phyloP scores from a whole-genome alignment of 2,113 vertebrate genomes.

The Leptosomus discolor region DNA sequence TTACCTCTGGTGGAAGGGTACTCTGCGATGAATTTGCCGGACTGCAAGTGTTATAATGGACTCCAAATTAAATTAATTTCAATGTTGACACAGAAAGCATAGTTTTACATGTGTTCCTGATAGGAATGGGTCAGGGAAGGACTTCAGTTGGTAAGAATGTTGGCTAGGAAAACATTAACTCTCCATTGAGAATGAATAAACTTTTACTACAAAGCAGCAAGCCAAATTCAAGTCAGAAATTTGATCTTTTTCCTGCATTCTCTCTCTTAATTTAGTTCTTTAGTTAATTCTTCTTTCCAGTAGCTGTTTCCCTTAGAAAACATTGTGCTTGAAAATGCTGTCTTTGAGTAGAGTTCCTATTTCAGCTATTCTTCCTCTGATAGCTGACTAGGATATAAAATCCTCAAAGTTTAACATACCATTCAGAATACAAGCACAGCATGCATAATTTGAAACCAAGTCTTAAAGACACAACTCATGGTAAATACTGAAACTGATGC shows the following conservation, averaged over 20 bases:
- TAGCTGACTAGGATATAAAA: not conserved
- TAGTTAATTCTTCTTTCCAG: constrained; percentile 17
- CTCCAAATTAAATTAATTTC: not conserved
- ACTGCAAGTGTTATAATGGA: not conserved
- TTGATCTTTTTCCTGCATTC: not conserved
- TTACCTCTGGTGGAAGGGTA: not conserved
- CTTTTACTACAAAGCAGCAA: not conserved
- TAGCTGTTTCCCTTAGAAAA: constrained; percentile 32
- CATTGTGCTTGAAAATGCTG: not conserved
- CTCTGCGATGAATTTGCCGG: not conserved
- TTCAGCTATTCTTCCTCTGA: constrained; percentile 24
- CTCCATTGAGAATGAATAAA: not conserved
- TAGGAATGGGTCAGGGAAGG: not conserved
- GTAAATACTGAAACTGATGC: not conserved
- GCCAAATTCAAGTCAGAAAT: not conserved
- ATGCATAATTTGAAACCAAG: not conserved
- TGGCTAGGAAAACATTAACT: not conserved
- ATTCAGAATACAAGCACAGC: not conserved
- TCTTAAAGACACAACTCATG: not conserved
- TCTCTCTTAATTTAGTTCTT: constrained; percentile 2
- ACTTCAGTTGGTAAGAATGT: not conserved
- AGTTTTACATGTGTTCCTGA: not conserved
- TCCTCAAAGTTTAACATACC: not conserved
- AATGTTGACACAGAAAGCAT: not conserved
- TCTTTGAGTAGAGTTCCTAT: not conserved